Conservation (phyloP, 2,113 vertebrate genomes). For the Heteronetta atricapilla region DNA sequence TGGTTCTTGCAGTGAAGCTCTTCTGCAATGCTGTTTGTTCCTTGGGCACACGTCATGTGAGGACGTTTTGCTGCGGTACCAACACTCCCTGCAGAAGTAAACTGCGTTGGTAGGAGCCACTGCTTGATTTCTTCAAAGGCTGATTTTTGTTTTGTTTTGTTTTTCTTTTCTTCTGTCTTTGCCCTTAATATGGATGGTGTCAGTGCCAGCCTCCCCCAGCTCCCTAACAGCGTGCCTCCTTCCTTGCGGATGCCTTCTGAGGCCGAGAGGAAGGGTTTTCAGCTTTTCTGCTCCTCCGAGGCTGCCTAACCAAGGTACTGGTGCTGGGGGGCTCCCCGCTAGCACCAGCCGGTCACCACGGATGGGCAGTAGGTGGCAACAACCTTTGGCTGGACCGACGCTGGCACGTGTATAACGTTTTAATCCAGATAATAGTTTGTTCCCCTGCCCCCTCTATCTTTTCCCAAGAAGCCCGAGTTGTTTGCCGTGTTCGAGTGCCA, state of each 20-base stretch:
- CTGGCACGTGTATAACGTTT: neutral
- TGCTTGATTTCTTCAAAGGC: neutral
- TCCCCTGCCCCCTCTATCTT: slow-evolving; percentile 45
- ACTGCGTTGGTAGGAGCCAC: neutral
- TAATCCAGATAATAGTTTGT: neutral
- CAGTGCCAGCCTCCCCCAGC: neutral
- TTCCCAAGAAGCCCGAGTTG: slow-evolving; percentile 35
- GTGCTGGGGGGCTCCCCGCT: neutral
- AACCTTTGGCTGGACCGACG: neutral
- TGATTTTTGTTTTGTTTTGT: neutral
- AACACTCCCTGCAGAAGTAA: neutral
- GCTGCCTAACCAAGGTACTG: neutral
- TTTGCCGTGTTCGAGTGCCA: slow-evolving; percentile 67
- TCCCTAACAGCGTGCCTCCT: neutral
- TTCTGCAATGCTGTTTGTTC: neutral
- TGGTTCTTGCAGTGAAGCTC: neutral
- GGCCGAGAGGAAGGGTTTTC: neutral
- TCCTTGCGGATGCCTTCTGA: neutral
- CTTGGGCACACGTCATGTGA: neutral
- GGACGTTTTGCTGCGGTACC: neutral
- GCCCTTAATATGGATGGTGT: neutral
- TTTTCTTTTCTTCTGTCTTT: neutral
- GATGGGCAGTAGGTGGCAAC: neutral
- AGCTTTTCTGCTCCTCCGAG: neutral
- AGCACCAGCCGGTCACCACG: neutral